Evolutionary conservation across 2,888 invertebrate genomes (phyloP).

Genomic region (Diarsia rubi): DNA sequence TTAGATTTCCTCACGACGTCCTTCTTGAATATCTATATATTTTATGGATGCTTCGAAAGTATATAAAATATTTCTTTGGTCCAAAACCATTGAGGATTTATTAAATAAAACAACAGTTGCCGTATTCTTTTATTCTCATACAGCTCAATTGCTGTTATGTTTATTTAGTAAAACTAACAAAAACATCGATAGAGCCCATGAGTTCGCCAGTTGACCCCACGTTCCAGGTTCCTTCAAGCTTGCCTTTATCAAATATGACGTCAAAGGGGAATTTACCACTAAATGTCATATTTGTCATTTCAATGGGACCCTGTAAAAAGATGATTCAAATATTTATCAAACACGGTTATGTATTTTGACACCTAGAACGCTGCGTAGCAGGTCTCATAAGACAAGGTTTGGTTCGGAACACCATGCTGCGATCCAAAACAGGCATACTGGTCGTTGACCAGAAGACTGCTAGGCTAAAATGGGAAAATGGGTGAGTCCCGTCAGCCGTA

Average conservation of each 20-base stretch:
- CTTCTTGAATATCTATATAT: neutral
- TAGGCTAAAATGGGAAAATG: no score
- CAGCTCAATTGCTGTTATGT: neutral
- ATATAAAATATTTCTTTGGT: neutral
- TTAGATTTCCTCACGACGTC: neutral
- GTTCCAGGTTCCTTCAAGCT: slow-evolving; percentile 28
- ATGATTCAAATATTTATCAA: no score
- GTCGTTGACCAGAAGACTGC: no score
- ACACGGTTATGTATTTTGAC: no score
- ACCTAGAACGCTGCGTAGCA: no score
- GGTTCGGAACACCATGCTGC: no score
- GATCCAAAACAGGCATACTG: no score
- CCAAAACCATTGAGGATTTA: neutral
- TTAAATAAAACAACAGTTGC: neutral
- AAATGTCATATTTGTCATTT: slow-evolving; percentile 31
- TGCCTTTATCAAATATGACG: slow-evolving; percentile 40
- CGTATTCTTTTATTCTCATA: neutral
- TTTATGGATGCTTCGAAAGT: neutral
- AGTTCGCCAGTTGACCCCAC: slow-evolving; percentile 15
- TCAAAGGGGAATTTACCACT: slow-evolving; percentile 38
- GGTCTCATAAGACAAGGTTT: no score
- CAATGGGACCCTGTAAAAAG: slow-evolving; percentile 35
- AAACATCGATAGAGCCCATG: slow-evolving; percentile 9
- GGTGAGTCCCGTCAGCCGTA: no score
- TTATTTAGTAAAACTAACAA: slow-evolving; percentile 24